Percentiles rank a stretch among this genome's conserved stretches.
Evolutionary conservation across 2,113 vertebrate species (phyloP).

Genomic region (Anarrhichthys ocellatus): DNA sequence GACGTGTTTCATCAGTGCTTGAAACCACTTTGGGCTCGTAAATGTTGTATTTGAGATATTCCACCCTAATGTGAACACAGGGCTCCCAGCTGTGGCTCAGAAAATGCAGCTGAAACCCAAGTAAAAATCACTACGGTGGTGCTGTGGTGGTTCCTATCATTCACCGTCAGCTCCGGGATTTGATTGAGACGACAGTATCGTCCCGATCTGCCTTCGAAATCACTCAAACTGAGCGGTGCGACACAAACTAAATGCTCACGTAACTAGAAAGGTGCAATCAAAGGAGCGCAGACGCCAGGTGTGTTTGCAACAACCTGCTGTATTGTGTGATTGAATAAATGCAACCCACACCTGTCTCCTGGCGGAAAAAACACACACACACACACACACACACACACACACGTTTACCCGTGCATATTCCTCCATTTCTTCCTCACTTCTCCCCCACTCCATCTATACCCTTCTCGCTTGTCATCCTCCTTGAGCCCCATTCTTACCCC

Average conservation of each 20-base stretch:
- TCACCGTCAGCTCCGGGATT: slow-evolving; percentile 28
- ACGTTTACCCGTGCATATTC: neutral
- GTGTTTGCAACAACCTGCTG: neutral
- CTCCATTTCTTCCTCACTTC: too few relatives aligned
- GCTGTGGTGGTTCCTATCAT: slow-evolving; percentile 28
- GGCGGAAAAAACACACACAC: neutral
- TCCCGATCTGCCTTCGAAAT: neutral
- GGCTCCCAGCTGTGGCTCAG: slow-evolving; percentile 52
- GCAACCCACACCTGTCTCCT: neutral
- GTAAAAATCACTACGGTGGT: slow-evolving; percentile 1
- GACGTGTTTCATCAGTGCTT: slow-evolving; percentile 19
- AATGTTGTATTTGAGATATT: slow-evolving; percentile 33
- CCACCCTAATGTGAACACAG: slow-evolving; percentile 17
- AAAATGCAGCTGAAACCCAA: slow-evolving; percentile 20
- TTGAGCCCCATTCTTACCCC: neutral
- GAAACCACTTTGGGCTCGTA: slow-evolving; percentile 11
- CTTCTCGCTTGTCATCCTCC: neutral
- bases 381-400: neutral
- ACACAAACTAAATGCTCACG: neutral
- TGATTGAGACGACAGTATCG: slow-evolving; percentile 25
- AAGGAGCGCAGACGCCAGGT: neutral
- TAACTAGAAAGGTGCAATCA: neutral
- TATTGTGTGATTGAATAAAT: neutral
- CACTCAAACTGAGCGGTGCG: too few relatives aligned
- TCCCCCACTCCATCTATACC: neutral